Evolutionary conservation across 2,888 invertebrate genomes (phyloP).

Genomic region (Lymantria monacha): DNA sequence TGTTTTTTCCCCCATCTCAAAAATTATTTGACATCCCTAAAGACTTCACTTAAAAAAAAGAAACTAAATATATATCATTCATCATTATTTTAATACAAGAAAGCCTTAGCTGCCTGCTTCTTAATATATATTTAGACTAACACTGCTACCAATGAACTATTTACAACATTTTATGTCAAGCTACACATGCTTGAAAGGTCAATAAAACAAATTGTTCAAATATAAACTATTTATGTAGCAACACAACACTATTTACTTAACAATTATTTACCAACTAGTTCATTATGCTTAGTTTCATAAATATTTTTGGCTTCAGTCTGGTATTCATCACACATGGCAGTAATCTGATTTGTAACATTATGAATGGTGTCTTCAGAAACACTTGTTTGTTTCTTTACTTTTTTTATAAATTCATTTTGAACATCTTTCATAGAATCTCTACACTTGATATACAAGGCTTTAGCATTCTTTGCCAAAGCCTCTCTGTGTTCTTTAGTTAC

Average conservation of each 20-base stretch:
- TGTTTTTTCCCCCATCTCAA: no score
- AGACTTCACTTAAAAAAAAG: no score
- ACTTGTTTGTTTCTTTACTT: conserved; percentile 86
- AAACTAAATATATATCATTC: no score
- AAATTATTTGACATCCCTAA: no score
- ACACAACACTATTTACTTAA: background rate
- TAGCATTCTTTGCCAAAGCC: conserved; percentile 93
- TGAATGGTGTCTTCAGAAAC: conserved; percentile 87
- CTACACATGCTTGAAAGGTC: no score
- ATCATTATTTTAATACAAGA: no score
- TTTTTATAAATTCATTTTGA: conserved; percentile 87
- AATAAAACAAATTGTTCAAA: background rate
- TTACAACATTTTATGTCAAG: no score
- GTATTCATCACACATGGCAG: conserved; percentile 86
- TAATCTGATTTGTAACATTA: conserved; percentile 86
- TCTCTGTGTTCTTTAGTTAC: conserved; percentile 97
- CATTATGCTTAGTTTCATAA: conserved; percentile 87
- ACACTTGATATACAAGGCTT: conserved; percentile 89
- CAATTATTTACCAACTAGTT: conserved; percentile 84
- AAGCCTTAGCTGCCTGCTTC: no score
- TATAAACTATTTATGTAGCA: background rate
- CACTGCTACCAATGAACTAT: no score
- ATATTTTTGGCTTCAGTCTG: conserved; percentile 66
- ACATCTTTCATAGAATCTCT: conserved; percentile 89
- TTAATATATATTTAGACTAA: no score